phyloP scores from a whole-genome alignment of 2,888 invertebrate genomes.

The Harmothoe impar region DNA sequence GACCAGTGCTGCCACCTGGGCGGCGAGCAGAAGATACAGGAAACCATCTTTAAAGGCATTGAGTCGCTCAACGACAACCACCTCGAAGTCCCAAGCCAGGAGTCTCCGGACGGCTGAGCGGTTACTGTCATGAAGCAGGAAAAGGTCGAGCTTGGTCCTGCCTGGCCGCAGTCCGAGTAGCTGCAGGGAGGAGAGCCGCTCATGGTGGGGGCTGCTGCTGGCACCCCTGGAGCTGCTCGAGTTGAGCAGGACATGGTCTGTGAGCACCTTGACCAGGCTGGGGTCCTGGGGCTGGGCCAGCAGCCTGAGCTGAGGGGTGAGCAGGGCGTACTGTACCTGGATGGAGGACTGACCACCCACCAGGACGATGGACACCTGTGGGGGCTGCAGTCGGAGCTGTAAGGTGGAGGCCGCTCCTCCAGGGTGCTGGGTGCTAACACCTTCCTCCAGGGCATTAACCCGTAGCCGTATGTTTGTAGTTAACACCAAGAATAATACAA shows the following conservation, averaged over 20 bases:
- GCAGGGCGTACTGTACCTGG: constrained; percentile 16
- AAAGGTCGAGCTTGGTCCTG: background rate
- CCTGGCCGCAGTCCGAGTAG: constrained; percentile 43
- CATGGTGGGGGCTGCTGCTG: no score
- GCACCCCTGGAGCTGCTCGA: background rate
- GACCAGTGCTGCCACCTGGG: constrained; percentile 41
- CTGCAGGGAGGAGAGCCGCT: background rate
- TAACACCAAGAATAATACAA: no score
- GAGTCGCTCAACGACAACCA: constrained; percentile 49
- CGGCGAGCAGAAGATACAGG: constrained; percentile 50
- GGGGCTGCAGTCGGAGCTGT: constrained; percentile 23
- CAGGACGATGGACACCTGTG: background rate
- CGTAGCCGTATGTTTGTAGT: no score
- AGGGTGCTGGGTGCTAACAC: background rate
- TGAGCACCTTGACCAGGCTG: constrained; percentile 1
- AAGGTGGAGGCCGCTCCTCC: background rate
- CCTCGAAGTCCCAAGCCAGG: constrained; percentile 49
- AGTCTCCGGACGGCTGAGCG: background rate
- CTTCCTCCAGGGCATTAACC: no score
- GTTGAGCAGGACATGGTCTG: background rate
- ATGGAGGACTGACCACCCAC: constrained; percentile 45
- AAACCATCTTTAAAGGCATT: constrained; percentile 54
- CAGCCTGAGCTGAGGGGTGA: background rate
- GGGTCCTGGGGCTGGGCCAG: background rate
- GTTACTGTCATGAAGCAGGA: background rate